Evolutionary conservation across 2,888 invertebrate genomes (phyloP), one percentile per base, ranked within the genome.

Genomic region (Tenthredo distinguenda): DNA sequence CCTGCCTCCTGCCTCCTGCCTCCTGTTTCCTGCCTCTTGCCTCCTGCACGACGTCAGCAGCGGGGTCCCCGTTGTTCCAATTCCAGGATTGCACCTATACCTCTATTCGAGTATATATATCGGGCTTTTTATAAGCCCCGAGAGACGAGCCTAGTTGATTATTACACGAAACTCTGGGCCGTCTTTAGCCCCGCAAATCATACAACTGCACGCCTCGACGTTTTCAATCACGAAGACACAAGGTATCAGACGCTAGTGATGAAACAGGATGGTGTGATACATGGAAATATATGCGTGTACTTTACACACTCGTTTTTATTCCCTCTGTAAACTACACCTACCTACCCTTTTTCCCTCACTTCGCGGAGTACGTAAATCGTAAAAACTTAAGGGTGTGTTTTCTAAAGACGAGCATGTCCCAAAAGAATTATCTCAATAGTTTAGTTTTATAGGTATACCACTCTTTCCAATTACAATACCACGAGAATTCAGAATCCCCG

Each of bases 71-170:
- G 50, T 77, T 77, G 77, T 77, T 50, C 77, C 77, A 77, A 47
- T 77, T 77, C 55, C 77, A 77, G 31, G 77, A 77, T 77, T 77
- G 31, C 55, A 34, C 18, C 47, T 74, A 74, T 74, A 74, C 26
- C n/a, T 43, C n/a, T 43, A 43, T 74, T 47, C 58, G 43, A 77
- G 31, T 77, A 15, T 55, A 77, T 55, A 47, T 55, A 77, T 55
- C 50, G 34, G 31, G 21, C 31, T 55, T 77, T 81, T 81, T 40
- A 81, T 62, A 81, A 81, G 58, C 37, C 81, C 40, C 58, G 21
- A 40, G 81, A 81, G 40, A 62, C n/a, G 81, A 77, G 77, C 77
- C 77, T 77, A 81, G 58, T 81, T 81, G 34, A 81, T 81, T 62
- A 62, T 77, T 55, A 50, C 50, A 47, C 50, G 55, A 77, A 77